Percentiles rank a stretch among this genome's conserved stretches.
Evolutionary conservation across 1,140 invertebrate genomes (phyloP).

Genomic region (Adelges cooleyi): DNA sequence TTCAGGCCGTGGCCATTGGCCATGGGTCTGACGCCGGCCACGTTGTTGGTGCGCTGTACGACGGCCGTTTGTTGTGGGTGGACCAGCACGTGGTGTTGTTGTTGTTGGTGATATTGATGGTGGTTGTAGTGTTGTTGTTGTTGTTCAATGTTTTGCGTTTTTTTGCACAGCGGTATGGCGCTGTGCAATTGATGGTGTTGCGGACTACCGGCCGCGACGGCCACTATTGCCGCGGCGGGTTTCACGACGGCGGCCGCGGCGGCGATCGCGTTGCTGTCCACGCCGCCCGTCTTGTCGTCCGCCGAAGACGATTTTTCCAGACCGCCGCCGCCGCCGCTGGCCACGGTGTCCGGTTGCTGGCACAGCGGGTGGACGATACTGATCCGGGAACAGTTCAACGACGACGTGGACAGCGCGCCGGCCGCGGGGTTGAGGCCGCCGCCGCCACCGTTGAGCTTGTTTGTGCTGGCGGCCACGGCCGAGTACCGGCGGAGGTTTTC

Average conservation of each 20-base stretch:
- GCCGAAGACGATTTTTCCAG: not conserved
- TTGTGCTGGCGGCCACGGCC: not conserved
- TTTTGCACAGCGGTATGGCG: too few relatives aligned
- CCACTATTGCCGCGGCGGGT: not conserved
- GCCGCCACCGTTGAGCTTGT: not conserved
- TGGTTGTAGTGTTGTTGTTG: too few relatives aligned
- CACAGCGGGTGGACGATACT: slow-evolving; percentile 19
- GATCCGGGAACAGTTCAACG: slow-evolving; percentile 1
- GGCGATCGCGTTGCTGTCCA: not conserved
- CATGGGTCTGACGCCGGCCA: not conserved
- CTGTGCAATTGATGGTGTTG: not conserved
- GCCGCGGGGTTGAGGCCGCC: not conserved
- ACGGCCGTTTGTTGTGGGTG: too few relatives aligned
- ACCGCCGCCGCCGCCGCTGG: not conserved
- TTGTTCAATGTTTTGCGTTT: too few relatives aligned
- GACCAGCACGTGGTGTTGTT: too few relatives aligned
- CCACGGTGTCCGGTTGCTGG: not conserved
- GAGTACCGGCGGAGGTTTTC: not conserved
- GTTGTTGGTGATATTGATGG: too few relatives aligned
- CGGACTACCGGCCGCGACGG: not conserved
- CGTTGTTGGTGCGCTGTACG: too few relatives aligned
- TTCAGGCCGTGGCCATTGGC: not conserved
- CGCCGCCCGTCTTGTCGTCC: not conserved
- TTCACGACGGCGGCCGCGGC: not conserved
- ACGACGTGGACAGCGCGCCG: not conserved